phyloP scores from a whole-genome alignment of 23 tunicate species.

The Phallusia fumigata region DNA sequence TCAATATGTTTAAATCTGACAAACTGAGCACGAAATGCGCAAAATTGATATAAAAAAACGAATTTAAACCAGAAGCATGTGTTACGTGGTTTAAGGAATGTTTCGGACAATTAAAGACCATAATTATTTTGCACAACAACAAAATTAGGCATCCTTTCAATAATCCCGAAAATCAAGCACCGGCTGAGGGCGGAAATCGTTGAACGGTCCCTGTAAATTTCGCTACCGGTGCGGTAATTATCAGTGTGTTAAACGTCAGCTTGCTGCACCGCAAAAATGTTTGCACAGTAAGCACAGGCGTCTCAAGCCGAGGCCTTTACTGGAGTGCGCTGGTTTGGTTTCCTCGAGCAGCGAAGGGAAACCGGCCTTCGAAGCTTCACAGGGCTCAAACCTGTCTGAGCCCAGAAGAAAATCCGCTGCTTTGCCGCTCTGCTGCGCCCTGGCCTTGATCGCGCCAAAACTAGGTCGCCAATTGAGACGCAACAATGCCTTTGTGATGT shows the following conservation, averaged over 20 bases:
- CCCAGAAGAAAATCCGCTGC: neutral
- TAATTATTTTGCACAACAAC: too few relatives aligned
- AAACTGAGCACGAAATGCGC: too few relatives aligned
- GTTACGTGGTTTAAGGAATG: too few relatives aligned
- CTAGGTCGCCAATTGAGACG: slow-evolving; percentile 3
- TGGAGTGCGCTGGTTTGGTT: neutral
- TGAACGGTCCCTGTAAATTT: neutral
- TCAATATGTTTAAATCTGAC: too few relatives aligned
- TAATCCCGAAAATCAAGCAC: too few relatives aligned
- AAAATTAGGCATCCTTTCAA: too few relatives aligned
- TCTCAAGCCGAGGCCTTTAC: neutral
- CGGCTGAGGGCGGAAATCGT: neutral
- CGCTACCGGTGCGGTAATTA: neutral
- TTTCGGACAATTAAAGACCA: too few relatives aligned
- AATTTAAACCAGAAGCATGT: too few relatives aligned
- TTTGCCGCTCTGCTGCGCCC: neutral
- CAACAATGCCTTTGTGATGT: slow-evolving; percentile 10
- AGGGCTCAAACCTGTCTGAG: neutral
- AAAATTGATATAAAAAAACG: too few relatives aligned
- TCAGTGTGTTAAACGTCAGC: too few relatives aligned
- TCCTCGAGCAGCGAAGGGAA: slow-evolving; percentile 20
- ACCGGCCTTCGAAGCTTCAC: slow-evolving; percentile 7
- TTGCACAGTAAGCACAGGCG: neutral
- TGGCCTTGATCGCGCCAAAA: slow-evolving; percentile 10
- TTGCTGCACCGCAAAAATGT: neutral